Percentiles rank a stretch among this genome's conserved stretches.
These are phyloP conservation scores for Euglossa dilemma DNA, from an alignment of 1,140 invertebrate species.

Conservation along the genomic window DNA sequence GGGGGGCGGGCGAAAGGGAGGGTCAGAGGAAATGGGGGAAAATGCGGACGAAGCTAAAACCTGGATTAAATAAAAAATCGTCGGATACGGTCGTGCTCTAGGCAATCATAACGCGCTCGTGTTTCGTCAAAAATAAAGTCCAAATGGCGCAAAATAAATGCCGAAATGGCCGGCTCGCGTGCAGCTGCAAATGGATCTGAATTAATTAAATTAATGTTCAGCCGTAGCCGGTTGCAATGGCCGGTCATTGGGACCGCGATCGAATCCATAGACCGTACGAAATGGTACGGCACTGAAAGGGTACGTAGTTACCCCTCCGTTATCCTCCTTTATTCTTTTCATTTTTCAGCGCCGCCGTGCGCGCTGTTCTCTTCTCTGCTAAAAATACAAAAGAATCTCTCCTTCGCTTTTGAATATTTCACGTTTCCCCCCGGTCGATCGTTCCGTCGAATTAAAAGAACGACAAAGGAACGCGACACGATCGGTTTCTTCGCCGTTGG, in stretches of 20 bases:
- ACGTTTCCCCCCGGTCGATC: neutral
- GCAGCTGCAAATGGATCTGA: conserved; percentile 56
- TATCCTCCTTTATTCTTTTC: conserved; percentile 45
- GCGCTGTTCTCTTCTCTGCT: neutral
- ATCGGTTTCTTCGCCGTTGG: neutral
- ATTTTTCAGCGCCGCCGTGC: neutral
- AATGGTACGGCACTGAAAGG: conserved; percentile 23
- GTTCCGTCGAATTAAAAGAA: neutral
- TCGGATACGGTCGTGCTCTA: neutral
- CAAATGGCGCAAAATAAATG: conserved; percentile 62
- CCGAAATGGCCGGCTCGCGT: conserved; percentile 53
- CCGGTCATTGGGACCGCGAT: conserved; percentile 52
- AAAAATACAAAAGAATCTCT: neutral
- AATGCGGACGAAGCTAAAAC: neutral
- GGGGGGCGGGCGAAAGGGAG: no score
- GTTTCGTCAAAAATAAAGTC: conserved; percentile 57
- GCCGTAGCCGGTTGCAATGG: conserved; percentile 48
- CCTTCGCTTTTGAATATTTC: neutral
- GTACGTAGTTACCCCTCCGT: conserved; percentile 15
- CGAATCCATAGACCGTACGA: conserved; percentile 37
- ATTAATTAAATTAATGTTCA: conserved; percentile 71
- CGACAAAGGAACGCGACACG: neutral
- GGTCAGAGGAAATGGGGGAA: neutral
- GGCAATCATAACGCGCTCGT: neutral
- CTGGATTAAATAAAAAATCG: conserved; percentile 4